Evolutionary conservation across 2,888 invertebrate species (phyloP).

Genomic region (Heliconius hortense): DNA sequence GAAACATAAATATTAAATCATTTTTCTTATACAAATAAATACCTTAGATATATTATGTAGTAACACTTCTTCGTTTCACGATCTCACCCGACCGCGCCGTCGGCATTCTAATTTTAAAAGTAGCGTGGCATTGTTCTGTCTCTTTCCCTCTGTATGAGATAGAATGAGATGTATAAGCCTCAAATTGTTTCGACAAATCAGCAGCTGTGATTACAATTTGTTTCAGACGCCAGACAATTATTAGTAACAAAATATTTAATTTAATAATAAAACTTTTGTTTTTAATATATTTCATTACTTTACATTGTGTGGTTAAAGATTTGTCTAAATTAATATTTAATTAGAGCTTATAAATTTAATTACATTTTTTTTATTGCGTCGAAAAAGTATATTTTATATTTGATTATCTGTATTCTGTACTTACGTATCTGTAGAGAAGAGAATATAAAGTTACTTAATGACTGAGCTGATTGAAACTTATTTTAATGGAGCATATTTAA

Average conservation of each 20-base stretch:
- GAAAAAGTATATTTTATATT: too few species aligned
- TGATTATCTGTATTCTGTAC: too few species aligned
- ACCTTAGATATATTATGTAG: not conserved
- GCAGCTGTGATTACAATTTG: constrained; percentile 26
- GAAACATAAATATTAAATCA: not conserved
- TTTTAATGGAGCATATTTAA: not conserved
- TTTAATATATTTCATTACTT: not conserved
- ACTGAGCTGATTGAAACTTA: not conserved
- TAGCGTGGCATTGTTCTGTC: constrained; percentile 7
- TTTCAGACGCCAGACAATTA: not conserved
- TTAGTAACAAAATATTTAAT: constrained; percentile 6
- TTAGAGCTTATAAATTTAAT: too few species aligned
- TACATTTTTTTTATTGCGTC: too few species aligned
- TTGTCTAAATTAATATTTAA: too few species aligned
- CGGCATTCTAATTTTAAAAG: constrained; percentile 16
- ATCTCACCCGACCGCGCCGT: constrained; percentile 15
- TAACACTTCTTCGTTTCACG: constrained; percentile 7
- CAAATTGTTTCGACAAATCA: constrained; percentile 27
- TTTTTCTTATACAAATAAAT: not conserved
- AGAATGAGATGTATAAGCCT: not conserved
- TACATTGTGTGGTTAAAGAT: not conserved
- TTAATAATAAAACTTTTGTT: not conserved
- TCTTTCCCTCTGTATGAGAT: constrained; percentile 6
- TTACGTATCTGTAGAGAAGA: too few species aligned
- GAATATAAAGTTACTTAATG: too few species aligned